Evolutionary conservation across 2,797 vertebrate species (phyloP), one percentile per base, ranked within the genome.

Genomic region (Sebastes oblongus): DNA sequence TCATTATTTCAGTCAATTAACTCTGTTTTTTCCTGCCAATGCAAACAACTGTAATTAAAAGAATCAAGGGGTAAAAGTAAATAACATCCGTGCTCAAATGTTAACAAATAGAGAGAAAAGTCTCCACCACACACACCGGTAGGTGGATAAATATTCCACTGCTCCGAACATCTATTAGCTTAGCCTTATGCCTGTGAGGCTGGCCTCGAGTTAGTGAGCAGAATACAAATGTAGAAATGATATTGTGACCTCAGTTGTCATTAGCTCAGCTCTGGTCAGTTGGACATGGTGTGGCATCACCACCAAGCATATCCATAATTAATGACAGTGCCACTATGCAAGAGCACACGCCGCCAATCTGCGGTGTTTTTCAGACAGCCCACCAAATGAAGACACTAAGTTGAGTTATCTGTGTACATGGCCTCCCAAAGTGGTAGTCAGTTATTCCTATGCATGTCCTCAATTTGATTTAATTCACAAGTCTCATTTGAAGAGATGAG

Each of bases 381-480:
- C 58, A 1, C 62, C 66, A 93, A 93, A 94, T 94, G 87, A 93
- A 89, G 90, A 91, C 90, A 78, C 86, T 80, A 83, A 88, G 87
- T 80, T 14, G 11, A 82, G 72, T 84, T 86, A 88, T 87, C 88
- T 85, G 85, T 88, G 88, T 80, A 74, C 86, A 91, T 34, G 74
- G 86, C 69, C 79, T 86, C 82, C 66, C 77, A 94, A 93, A 92
- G 90, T 89, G 86, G 75, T 72, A 36, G 82, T 86, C 84, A 9
- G 84, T 90, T 91, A 94, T 94, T 92, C 87, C 85, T 84, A 78
- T 87, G 86, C 91, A 91, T 92, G 90, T 82, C 83, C 83, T 90
- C 87, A 78, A 90, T 94, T 93, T 91, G 69, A 90, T 88, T 86
- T 88, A 83, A 93, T 91, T 81, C 77, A 39, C 75, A 84, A 78